A percentile compares a stretch with the other conserved stretches of the same genome.
Evolutionary conservation across 2,113 vertebrate genomes (phyloP).

Genomic region (Sciurus niger): DNA sequence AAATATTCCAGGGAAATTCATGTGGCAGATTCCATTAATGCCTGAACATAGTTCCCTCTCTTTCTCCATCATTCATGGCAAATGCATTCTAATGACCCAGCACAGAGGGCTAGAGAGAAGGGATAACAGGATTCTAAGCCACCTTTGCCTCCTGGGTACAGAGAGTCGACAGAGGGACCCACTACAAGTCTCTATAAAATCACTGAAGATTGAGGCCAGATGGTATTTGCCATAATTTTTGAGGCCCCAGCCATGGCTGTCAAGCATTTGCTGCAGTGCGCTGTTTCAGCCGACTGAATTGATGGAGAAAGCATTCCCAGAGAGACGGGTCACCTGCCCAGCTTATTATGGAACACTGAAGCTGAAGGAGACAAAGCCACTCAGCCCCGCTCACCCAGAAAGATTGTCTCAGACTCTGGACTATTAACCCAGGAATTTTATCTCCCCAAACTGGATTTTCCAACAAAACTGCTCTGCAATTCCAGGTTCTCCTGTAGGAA

Average conservation of each 20-base stretch:
- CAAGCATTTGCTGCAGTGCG: not conserved
- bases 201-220: conserved; percentile 17
- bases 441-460: not conserved
- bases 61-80: conserved; percentile 71
- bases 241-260: not conserved
- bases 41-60: conserved; percentile 54
- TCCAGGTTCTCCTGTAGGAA: not conserved
- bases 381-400: not conserved
- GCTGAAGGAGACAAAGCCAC: not conserved
- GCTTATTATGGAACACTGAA: not conserved
- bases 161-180: not conserved
- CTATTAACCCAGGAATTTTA: not conserved
- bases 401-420: not conserved
- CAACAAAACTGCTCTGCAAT: not conserved
- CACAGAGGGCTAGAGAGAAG: conserved; percentile 63
- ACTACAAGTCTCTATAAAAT: conserved; percentile 21
- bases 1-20: conserved; percentile 48
- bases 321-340: not conserved
- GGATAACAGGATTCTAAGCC: conserved; percentile 81
- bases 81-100: conserved; percentile 78
- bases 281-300: not conserved
- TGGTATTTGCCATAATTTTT: conserved; percentile 11
- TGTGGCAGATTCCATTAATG: conserved; percentile 4
- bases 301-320: no score
- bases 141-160: not conserved